A percentile compares a stretch with the other conserved stretches of the same genome.
Conservation (phyloP, 1,140 invertebrate genomes). For the Drosophila sp. region DNA sequence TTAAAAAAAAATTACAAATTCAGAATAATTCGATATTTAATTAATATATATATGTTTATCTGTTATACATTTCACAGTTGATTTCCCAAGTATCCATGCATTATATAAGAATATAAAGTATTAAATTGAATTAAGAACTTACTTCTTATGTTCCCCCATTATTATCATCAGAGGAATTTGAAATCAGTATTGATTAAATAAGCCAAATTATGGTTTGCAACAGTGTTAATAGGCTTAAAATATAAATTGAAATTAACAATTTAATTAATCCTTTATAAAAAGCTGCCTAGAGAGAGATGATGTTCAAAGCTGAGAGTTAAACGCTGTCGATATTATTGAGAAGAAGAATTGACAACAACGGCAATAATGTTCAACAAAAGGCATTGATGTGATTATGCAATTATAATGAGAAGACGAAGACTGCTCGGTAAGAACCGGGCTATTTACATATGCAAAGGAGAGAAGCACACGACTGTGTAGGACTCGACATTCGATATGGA, state of each 20-base stretch:
- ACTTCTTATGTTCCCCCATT: too few relatives aligned
- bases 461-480: neutral
- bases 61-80: too few relatives aligned
- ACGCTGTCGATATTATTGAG: slow-evolving; percentile 7
- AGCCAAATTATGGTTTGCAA: neutral
- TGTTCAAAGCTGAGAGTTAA: neutral
- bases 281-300: neutral
- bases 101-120: too few relatives aligned
- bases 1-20: too few relatives aligned
- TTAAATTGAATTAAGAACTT: too few relatives aligned
- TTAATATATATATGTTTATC: too few relatives aligned
- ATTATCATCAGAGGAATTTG: too few relatives aligned
- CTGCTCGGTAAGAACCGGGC: neutral
- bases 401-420: slow-evolving; percentile 18
- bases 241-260: slow-evolving; percentile 16
- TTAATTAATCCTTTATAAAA: neutral
- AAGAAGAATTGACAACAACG: slow-evolving; percentile 3
- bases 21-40: too few relatives aligned
- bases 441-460: slow-evolving; percentile 31
- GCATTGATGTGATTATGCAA: slow-evolving; percentile 48
- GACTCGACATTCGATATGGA: neutral
- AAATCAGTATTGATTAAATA: neutral
- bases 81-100: too few relatives aligned
- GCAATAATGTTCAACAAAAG: slow-evolving; percentile 23
- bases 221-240: slow-evolving; percentile 17